phyloP scores from a whole-genome alignment of 2,113 vertebrate genomes.

The Myotis lucifugus region DNA sequence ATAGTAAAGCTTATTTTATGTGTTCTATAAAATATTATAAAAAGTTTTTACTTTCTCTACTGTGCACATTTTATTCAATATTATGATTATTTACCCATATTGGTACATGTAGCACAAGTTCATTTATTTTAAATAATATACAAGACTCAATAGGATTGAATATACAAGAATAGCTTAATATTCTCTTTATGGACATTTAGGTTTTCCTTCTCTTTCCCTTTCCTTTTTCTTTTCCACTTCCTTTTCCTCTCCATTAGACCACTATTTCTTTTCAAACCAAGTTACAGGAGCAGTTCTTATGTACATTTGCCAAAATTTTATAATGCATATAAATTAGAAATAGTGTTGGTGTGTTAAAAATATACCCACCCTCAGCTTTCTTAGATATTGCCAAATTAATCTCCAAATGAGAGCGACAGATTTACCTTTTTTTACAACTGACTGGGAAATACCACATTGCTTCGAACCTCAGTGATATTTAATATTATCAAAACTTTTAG shows the following conservation, averaged over 20 bases:
- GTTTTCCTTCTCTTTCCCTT: background rate
- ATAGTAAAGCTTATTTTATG: background rate
- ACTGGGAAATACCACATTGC: background rate
- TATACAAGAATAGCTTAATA: background rate
- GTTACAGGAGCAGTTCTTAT: background rate
- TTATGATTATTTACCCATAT: background rate
- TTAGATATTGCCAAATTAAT: background rate
- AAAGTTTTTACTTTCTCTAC: background rate
- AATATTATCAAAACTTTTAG: background rate
- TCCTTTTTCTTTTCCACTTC: background rate
- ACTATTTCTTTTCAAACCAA: background rate
- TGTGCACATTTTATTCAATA: background rate
- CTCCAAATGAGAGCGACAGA: background rate
- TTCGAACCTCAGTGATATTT: background rate
- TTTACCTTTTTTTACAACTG: background rate
- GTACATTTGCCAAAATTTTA: background rate
- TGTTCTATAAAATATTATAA: background rate
- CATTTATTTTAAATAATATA: background rate
- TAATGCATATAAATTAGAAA: background rate
- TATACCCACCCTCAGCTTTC: background rate
- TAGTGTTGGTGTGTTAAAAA: background rate
- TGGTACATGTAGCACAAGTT: background rate
- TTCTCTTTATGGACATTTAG: background rate
- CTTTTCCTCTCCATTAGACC: background rate
- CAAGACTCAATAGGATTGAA: background rate